Evolutionary conservation across 1,140 invertebrate genomes (phyloP), one percentile per base, ranked within the genome.

Genomic region (Maniola jurtina): DNA sequence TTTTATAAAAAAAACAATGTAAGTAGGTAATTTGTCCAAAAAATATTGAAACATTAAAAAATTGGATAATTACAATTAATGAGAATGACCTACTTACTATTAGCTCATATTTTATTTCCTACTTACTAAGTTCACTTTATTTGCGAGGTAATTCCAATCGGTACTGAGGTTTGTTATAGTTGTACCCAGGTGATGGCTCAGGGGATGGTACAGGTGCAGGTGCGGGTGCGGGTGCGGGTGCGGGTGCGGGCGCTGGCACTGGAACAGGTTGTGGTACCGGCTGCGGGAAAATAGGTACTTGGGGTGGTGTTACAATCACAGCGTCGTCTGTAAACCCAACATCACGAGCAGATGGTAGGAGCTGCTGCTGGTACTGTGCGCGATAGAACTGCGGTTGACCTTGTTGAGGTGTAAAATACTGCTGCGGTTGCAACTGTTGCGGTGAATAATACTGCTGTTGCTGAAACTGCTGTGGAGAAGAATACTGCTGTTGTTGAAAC

Each of bases 281-380:
- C 10, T 62, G 48, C 10, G 70, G 66, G 5, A 40, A 38, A 8
- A 82, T 77, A 1, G 86, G 84, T 36, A 88, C 84, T 11, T 84
- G 78, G 0, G 88, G 88, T 0, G 88, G 85, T 0, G 88, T 89
- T 34, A 90, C 75, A 25, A 90, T 87, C 2, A 90, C 79, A 7
- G 88, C 86, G 48, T 90, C 88, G 58, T 90, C 88, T 9, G 88
- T 90, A 9, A 90, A 66, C 0, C 68, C 82, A 0, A 90, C 83
- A 58, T 89, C 86, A n/a, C 86, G 80, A 6, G 66, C 77, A 2
- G 74, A 72, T 10, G 79, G 81, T 13, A 64, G 64, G 38, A 78
- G 78, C 59, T 73, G 76, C 57, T 50, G 65, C 66, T 34, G 75
- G 38, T 72, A 75, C 8, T 61, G 70, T 0, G 60, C 54, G 62